These are phyloP conservation scores for Beaufortia kweichowensis DNA, from an alignment of 2,113 vertebrate species.

Conservation along the genomic window DNA sequence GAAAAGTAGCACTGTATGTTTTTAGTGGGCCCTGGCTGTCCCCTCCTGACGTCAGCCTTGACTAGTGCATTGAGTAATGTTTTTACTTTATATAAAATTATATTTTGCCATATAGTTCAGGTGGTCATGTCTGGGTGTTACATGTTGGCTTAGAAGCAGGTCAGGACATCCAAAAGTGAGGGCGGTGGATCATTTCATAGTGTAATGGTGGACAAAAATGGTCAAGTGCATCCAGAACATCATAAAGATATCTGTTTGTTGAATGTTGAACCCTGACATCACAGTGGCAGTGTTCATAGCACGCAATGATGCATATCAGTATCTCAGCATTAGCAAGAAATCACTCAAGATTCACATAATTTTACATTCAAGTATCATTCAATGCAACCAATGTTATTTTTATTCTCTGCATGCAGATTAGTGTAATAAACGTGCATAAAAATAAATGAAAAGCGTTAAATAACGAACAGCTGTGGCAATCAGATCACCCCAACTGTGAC, in stretches of 20 bases:
- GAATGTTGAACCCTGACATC: not conserved
- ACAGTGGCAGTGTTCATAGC: not conserved
- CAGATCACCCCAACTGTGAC: not conserved
- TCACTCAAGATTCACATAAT: slow-evolving; percentile 11
- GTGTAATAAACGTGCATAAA: not conserved
- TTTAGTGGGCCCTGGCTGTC: too few species aligned
- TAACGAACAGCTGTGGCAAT: slow-evolving; percentile 7
- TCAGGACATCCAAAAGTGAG: too few species aligned
- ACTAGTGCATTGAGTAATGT: too few species aligned
- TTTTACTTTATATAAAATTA: too few species aligned
- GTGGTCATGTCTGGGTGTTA: not conserved
- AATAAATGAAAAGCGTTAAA: not conserved
- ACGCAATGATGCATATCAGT: not conserved
- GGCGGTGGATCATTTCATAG: not conserved
- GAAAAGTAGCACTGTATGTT: too few species aligned
- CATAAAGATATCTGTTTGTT: too few species aligned
- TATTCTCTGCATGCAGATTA: slow-evolving; percentile 7
- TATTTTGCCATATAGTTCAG: not conserved
- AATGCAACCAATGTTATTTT: not conserved
- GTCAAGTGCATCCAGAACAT: not conserved
- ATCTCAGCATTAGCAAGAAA: not conserved
- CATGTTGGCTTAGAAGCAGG: too few species aligned
- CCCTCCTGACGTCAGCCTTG: too few species aligned
- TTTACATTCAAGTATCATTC: not conserved
- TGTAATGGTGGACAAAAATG: slow-evolving; percentile 20